These are phyloP conservation scores for Caiman crocodilus DNA, from an alignment of 2,797 vertebrate species.

Conservation along the genomic window DNA sequence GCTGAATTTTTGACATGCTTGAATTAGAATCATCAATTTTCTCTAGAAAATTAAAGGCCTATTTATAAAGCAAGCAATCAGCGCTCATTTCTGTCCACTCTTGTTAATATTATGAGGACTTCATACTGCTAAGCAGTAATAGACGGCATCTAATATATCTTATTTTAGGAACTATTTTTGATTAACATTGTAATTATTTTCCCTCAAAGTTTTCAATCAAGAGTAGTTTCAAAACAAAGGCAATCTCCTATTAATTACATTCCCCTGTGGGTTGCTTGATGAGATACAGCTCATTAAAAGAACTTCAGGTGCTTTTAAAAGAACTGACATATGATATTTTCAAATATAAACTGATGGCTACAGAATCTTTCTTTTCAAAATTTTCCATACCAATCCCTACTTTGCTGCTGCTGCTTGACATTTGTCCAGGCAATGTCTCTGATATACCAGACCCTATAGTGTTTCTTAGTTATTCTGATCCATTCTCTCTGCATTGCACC, in stretches of 20 bases:
- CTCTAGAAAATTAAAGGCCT: no score
- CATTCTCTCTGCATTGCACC: background rate
- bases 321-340: background rate
- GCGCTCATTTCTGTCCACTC: background rate
- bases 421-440: background rate
- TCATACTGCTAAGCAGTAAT: background rate
- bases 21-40: no score
- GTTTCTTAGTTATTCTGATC: background rate
- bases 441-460: background rate
- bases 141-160: accelerated
- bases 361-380: background rate
- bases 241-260: background rate
- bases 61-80: no score
- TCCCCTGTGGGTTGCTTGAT: background rate
- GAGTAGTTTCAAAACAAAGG: background rate
- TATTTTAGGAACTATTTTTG: background rate
- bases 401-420: background rate
- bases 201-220: background rate
- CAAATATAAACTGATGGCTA: background rate
- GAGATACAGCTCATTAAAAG: background rate
- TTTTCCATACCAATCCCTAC: background rate
- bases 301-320: background rate
- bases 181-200: background rate
- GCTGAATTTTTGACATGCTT: no score
- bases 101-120: background rate